Evolutionary conservation across 2,888 invertebrate species (phyloP), one percentile per base, ranked within the genome.

Genomic region (Hydroisotoma schaefferi): DNA sequence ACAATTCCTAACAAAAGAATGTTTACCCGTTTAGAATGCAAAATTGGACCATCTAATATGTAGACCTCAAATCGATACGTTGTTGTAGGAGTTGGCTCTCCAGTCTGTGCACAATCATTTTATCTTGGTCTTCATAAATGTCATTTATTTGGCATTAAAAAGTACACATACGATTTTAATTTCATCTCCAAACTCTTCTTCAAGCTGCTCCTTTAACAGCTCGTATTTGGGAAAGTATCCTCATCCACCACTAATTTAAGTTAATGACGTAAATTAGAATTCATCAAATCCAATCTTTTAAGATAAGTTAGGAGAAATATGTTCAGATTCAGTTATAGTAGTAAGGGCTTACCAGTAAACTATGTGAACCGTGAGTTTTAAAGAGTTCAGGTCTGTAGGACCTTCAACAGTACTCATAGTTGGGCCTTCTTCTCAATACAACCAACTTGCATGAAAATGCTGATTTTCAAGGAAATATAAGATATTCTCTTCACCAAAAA

Each of bases 181-280:
- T 33, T 54, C 40, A 51, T 56, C 58, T 37, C 47, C 61, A 53
- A 65, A 65, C 26, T 59, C 54, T 33, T 55, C 29, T 49, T 65
- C 63, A 44, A 68, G 49, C 12, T 58, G 47, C 23, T 59, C 58
- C 38, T 58, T 44, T 53, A 68, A 55, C 18, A 2, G 12, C 51
- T 57, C 47, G 57, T 63, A 68, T 44, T 59, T 48, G n/a, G 52
- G 47, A 40, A 53, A n/a, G 59, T 68, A 68, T 46, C 68, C 65
- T 68, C 68, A 68, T 47, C 63, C 68, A 22, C 65, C 68, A 43
- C 68, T 68, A 26, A 12, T 12, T n/a, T 18, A n/a, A n/a, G 18
- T 20, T n/a, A n/a, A n/a, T n/a, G n/a, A n/a, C n/a, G n/a, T n/a
- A n/a, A n/a, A n/a, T n/a, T n/a, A n/a, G n/a, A n/a, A n/a, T n/a